phyloP scores from a whole-genome alignment of 2,888 invertebrate genomes.

The Eutolmus rufibarbis region DNA sequence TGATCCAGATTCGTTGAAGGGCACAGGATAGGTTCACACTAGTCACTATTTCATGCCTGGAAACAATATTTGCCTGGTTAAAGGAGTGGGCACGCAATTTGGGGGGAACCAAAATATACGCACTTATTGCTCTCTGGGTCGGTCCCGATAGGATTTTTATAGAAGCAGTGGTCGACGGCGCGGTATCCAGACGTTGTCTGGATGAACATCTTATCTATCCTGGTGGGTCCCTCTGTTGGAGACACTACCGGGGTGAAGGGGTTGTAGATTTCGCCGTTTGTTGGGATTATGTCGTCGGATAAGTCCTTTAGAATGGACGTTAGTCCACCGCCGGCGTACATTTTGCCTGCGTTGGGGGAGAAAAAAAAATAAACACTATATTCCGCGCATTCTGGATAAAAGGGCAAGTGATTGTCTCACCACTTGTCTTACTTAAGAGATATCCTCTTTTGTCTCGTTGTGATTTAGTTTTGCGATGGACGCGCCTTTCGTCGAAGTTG shows the following conservation, averaged over 20 bases:
- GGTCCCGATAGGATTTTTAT: slow-evolving; percentile 59
- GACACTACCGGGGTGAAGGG: slow-evolving; percentile 64
- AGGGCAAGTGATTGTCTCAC: slow-evolving; percentile 42
- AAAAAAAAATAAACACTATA: not conserved
- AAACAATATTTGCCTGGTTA: not conserved
- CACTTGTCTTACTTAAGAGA: slow-evolving; percentile 58
- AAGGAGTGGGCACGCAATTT: not conserved
- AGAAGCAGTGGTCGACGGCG: slow-evolving; percentile 62
- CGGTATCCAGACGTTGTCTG: slow-evolving; percentile 64
- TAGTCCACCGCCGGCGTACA: slow-evolving; percentile 56
- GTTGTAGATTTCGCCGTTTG: slow-evolving; percentile 63
- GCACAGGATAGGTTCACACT: slow-evolving; percentile 61
- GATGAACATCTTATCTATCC: slow-evolving; percentile 63
- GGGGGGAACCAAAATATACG: slow-evolving; percentile 17
- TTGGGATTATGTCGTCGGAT: slow-evolving; percentile 62
- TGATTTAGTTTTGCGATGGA: slow-evolving; percentile 62
- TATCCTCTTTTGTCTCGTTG: slow-evolving; percentile 62
- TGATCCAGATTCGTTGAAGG: slow-evolving; percentile 66
- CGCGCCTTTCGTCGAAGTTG: slow-evolving; percentile 61
- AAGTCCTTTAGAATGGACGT: slow-evolving; percentile 62
- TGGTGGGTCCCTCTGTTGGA: slow-evolving; percentile 61
- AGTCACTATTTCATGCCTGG: slow-evolving; percentile 56
- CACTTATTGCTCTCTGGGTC: slow-evolving; percentile 53
- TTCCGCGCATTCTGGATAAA: not conserved
- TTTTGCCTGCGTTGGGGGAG: not conserved